Evolutionary conservation across 2,888 invertebrate species (phyloP).

Genomic region (Drosophila emarginata): DNA sequence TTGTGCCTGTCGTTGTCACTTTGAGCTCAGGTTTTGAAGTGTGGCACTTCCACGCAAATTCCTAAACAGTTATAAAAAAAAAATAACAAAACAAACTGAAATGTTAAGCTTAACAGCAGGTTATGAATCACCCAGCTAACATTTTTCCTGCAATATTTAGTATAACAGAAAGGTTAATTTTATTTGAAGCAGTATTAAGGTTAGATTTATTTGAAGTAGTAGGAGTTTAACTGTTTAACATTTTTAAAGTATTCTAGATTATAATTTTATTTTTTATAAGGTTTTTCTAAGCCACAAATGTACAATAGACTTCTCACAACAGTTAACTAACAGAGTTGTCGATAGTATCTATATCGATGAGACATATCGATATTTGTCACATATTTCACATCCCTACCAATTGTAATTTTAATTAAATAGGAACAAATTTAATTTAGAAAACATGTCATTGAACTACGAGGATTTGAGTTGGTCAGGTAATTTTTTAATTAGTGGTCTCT

Average conservation of each 20-base stretch:
- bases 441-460: constrained; percentile 84
- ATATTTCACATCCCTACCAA: constrained; percentile 24
- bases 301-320: no score
- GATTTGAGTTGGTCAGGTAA: constrained; percentile 85
- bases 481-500: constrained; percentile 20
- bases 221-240: no score
- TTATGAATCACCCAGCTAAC: no score
- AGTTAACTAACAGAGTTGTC: no score
- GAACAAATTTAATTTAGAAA: constrained; percentile 18
- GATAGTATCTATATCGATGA: neutral
- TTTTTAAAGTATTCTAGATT: no score
- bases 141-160: no score
- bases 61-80: neutral
- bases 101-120: no score
- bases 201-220: no score
- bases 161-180: no score
- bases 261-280: no score
- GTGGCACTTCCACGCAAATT: neutral
- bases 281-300: no score
- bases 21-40: neutral
- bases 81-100: neutral
- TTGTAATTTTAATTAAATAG: constrained; percentile 38
- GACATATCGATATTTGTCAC: neutral
- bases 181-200: no score
- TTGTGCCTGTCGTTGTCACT: constrained; percentile 16